Base-by-base conservation (phyloP, 2,113 vertebrate genomes). In the Cephalophus harveyi region DNA sequence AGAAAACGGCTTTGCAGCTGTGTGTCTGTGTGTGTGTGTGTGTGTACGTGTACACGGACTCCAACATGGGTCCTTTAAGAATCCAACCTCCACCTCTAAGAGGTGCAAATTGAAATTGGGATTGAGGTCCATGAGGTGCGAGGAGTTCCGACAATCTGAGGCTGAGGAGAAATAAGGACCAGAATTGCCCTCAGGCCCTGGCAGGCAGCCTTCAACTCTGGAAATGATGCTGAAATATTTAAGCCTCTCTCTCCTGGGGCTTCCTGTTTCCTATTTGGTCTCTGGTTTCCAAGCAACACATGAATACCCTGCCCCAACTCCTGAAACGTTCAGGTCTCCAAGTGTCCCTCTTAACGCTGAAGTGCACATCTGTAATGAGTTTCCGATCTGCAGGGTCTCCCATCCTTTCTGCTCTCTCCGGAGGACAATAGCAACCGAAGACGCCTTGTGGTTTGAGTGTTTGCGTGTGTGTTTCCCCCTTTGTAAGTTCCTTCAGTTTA, bases 241-340 rank as follows among this genome's bases (percentile, higher is more conserved):
- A 97, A 98, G 98, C 62, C 0, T 98, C 91, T 97, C 81, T 98
- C 99, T 98, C 97, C 0, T 76, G 97, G 97, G 98, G 95, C 88
- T 98, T 98, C 98, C 97, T 98, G 98, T 99, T 99, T 98, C 98
- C 98, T 99, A 98, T 99, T 99, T 99, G 98, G 97, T 92, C 98
- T 98, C 96, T 96, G 98, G 99, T 99, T 99, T 98, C 98, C 98
- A 99, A 98, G 99, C 99, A 98, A 98, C 96, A 43, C 91, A 36
- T 74, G 98, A 95, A 97, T 96, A 98, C 95, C 98, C 98, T 71
- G 67, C 67, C 98, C 83, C 94, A 98, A 96, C 94, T 98, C 98
- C 97, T 97, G 97, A 98, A 98, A 97, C 78, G 97, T 98, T 93
- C 96, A 71, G 33, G 97, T 97, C 97, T 99, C 87, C 97, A 83